A percentile compares a stretch with the other conserved stretches of the same genome.
Evolutionary conservation across 2,797 vertebrate genomes (phyloP).

Genomic region (Okamejei kenojei): DNA sequence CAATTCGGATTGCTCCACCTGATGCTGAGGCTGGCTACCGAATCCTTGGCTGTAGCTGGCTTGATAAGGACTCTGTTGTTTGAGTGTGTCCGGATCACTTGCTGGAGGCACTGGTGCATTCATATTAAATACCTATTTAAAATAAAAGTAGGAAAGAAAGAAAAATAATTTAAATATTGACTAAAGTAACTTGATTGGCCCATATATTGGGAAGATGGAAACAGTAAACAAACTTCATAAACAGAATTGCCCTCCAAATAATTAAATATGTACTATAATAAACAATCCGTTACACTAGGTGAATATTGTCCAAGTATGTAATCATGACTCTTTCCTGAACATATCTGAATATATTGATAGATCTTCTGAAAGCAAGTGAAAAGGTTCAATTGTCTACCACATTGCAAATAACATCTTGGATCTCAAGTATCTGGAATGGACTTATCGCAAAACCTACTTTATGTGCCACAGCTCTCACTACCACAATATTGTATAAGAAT

Average conservation of each 20-base stretch:
- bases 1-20: conserved; percentile 82
- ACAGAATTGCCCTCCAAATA: too few relatives aligned
- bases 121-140: conserved; percentile 85
- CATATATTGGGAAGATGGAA: background rate
- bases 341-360: background rate
- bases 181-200: background rate
- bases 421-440: too few relatives aligned
- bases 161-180: background rate
- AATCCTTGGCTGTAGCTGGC: conserved; percentile 81
- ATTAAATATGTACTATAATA: too few relatives aligned
- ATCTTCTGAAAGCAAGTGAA: background rate
- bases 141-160: background rate
- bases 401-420: too few relatives aligned
- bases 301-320: too few relatives aligned
- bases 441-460: too few relatives aligned
- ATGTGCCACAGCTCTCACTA: too few relatives aligned
- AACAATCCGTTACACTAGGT: too few relatives aligned
- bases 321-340: too few relatives aligned
- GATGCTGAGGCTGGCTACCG: conserved; percentile 69
- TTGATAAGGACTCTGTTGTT: conserved; percentile 80
- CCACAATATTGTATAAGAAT: too few relatives aligned
- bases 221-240: background rate
- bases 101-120: conserved; percentile 87
- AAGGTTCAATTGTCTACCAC: background rate
- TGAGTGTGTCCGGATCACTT: conserved; percentile 79